phyloP scores from a whole-genome alignment of 53 echinoderm and acorn worm genomes.

The Hippasteria phrygiana region DNA sequence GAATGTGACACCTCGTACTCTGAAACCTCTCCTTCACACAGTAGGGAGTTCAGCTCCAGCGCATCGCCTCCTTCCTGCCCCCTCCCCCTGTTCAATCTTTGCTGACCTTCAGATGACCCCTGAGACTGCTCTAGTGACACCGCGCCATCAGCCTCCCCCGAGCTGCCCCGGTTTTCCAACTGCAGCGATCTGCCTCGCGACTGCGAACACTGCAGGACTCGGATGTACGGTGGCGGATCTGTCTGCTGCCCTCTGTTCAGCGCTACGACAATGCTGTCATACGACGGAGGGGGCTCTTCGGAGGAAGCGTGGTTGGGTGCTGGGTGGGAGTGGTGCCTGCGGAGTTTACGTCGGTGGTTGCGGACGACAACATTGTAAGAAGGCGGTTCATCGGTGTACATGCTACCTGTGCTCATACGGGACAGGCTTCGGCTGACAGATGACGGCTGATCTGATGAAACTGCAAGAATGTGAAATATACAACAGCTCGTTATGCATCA shows the following conservation, averaged over 20 bases:
- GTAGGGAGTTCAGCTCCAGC: conserved; percentile 1
- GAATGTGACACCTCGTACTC: neutral
- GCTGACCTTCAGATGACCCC: conserved; percentile 1
- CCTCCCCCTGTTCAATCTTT: neutral
- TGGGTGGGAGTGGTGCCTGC: conserved; percentile 45
- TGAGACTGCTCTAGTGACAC: conserved; percentile 28
- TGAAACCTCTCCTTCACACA: neutral
- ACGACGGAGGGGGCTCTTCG: conserved; percentile 60
- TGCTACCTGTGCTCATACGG: conserved; percentile 55
- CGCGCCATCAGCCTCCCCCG: neutral
- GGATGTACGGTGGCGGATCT: conserved; percentile 49
- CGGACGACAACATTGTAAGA: conserved; percentile 55
- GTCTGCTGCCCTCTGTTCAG: conserved; percentile 50
- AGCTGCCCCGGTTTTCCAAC: neutral
- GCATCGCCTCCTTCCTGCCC: neutral
- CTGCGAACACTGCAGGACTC: conserved; percentile 4
- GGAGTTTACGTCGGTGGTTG: conserved; percentile 37
- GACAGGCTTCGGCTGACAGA: conserved; percentile 55
- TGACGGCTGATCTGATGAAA: conserved; percentile 53
- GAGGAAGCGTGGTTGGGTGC: conserved; percentile 18
- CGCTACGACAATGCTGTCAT: conserved; percentile 57
- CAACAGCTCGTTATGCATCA: too few species aligned
- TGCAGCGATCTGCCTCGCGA: neutral
- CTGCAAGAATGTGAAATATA: too few species aligned
- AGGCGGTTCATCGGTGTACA: conserved; percentile 60